These are phyloP conservation scores for Pelochelys cantorii DNA, from an alignment of 2,797 vertebrate genomes.

Conservation along the genomic window DNA sequence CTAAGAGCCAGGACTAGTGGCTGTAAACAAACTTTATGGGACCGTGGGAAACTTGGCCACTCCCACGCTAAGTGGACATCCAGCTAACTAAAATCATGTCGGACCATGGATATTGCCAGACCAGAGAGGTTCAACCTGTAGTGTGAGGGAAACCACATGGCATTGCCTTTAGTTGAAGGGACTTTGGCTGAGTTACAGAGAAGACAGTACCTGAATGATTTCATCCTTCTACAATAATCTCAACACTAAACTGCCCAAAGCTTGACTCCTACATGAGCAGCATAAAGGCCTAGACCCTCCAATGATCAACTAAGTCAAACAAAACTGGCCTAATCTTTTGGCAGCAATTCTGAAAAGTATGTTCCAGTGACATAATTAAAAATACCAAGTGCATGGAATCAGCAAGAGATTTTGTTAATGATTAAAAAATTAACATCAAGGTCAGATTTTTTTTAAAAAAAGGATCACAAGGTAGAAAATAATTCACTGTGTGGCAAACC, in stretches of 20 bases:
- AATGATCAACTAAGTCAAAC: neutral
- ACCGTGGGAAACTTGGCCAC: no score
- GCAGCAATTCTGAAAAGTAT: neutral
- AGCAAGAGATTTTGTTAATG: neutral
- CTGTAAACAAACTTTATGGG: no score
- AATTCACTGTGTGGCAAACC: neutral
- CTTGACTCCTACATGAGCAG: neutral
- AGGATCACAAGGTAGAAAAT: neutral
- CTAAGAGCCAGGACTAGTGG: no score
- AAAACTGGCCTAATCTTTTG: no score
- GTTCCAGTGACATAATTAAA: neutral
- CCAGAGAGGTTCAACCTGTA: no score
- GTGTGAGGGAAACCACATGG: neutral
- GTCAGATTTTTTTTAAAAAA: neutral
- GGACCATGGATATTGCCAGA: no score
- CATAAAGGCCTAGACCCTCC: neutral
- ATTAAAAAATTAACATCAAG: neutral
- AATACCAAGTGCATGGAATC: neutral
- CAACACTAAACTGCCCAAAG: neutral
- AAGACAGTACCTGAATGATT: neutral
- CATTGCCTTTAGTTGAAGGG: neutral
- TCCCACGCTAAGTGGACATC: no score
- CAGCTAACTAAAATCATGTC: no score
- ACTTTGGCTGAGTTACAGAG: neutral
- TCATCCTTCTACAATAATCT: neutral